Evolutionary conservation across 2,113 vertebrate genomes (phyloP).

Genomic region (Mugil cephalus): DNA sequence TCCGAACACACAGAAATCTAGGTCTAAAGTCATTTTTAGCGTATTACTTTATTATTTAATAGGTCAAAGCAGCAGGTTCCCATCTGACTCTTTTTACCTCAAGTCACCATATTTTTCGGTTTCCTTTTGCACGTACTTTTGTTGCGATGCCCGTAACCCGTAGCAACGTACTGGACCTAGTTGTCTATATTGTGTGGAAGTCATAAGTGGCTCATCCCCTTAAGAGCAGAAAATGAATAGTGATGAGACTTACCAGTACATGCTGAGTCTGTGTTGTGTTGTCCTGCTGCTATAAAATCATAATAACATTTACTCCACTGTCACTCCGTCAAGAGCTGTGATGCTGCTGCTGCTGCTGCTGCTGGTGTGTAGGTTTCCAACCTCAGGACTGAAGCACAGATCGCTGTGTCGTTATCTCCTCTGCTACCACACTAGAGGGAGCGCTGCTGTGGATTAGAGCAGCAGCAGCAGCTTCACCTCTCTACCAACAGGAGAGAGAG

Average conservation of each 20-base stretch:
- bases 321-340: neutral
- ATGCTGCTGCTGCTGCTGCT: constrained; percentile 20
- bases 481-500: constrained; percentile 14
- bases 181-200: neutral
- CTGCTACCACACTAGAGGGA: constrained; percentile 44
- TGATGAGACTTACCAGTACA: constrained; percentile 36
- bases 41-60: no score
- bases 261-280: neutral
- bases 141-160: neutral
- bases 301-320: neutral
- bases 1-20: no score
- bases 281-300: neutral
- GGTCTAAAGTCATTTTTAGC: no score
- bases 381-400: constrained; percentile 27
- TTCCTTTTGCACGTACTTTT: neutral
- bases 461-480: constrained; percentile 27
- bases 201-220: neutral
- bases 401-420: constrained; percentile 1
- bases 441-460: constrained; percentile 59
- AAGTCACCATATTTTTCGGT: neutral
- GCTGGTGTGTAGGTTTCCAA: neutral
- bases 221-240: neutral
- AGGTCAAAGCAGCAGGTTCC: neutral
- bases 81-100: neutral
- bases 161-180: constrained; percentile 10